Percentiles rank a stretch among this genome's conserved stretches.
Conservation (phyloP, 2,797 vertebrate species). For the Scomberomorus guttatus region DNA sequence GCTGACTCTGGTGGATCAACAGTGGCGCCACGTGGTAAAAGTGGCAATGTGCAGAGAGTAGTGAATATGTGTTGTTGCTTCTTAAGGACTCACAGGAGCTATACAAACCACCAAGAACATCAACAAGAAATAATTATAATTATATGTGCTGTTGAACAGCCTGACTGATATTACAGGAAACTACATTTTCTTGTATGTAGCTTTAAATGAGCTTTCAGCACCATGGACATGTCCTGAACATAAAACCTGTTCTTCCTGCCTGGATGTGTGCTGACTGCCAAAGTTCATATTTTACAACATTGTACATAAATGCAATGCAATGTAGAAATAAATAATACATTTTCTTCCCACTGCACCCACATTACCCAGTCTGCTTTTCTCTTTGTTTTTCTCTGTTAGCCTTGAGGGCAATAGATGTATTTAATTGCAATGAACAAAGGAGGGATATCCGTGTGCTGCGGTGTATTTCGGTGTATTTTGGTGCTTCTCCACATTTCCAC, state of each 20-base stretch:
- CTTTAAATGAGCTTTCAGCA: slow-evolving; percentile 23
- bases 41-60: slow-evolving; percentile 3
- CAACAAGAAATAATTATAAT: not conserved
- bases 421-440: slow-evolving; percentile 22
- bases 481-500: slow-evolving; percentile 47
- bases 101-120: not conserved
- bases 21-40: slow-evolving; percentile 72
- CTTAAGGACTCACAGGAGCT: not conserved
- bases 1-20: slow-evolving; percentile 69
- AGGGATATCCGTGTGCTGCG: not conserved
- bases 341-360: not conserved
- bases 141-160: not conserved
- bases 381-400: not conserved
- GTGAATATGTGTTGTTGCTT: not conserved
- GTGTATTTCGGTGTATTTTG: slow-evolving; percentile 42
- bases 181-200: too few relatives aligned
- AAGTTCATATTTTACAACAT: not conserved
- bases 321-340: not conserved
- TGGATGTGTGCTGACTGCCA: not conserved
- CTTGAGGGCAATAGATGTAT: not conserved
- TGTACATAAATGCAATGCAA: not conserved
- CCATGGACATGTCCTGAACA: slow-evolving; percentile 30
- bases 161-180: not conserved
- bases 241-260: not conserved
- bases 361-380: not conserved